A percentile compares a stretch with the other conserved stretches of the same genome.
phyloP scores from a whole-genome alignment of 2,113 vertebrate genomes.

The Puffinus mauretanicus region DNA sequence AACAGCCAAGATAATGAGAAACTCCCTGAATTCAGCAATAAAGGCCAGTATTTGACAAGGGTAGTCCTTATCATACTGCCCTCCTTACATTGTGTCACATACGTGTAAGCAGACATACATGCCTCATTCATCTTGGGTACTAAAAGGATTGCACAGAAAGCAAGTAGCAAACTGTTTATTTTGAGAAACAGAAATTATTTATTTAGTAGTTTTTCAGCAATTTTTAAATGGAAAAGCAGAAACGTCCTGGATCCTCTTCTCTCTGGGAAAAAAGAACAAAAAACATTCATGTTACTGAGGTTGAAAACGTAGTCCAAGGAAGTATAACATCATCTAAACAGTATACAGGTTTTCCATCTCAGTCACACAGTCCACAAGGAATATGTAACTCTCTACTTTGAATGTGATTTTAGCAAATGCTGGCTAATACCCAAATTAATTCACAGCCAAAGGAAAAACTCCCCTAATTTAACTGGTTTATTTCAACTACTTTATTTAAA shows the following conservation, averaged over 20 bases:
- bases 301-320: not conserved
- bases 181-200: constrained; percentile 44
- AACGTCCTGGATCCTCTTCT: constrained; percentile 51
- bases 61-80: not conserved
- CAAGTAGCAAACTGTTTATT: constrained; percentile 33
- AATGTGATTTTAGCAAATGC: not conserved
- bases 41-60: not conserved
- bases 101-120: not conserved
- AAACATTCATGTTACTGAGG: not conserved
- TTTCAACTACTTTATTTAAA: not conserved
- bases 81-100: not conserved
- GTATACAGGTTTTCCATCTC: not conserved
- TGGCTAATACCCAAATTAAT: not conserved
- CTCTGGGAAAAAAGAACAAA: constrained; percentile 46
- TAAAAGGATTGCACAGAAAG: constrained; percentile 34
- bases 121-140: not conserved
- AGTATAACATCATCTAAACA: not conserved
- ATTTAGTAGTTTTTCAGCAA: constrained; percentile 11
- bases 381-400: not conserved
- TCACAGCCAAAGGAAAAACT: not conserved
- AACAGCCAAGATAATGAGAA: not conserved
- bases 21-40: not conserved
- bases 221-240: not conserved
- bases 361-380: not conserved
- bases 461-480: not conserved